Base-by-base conservation (phyloP, 2,888 invertebrate species). In the Dromius quadrimaculatus region DNA sequence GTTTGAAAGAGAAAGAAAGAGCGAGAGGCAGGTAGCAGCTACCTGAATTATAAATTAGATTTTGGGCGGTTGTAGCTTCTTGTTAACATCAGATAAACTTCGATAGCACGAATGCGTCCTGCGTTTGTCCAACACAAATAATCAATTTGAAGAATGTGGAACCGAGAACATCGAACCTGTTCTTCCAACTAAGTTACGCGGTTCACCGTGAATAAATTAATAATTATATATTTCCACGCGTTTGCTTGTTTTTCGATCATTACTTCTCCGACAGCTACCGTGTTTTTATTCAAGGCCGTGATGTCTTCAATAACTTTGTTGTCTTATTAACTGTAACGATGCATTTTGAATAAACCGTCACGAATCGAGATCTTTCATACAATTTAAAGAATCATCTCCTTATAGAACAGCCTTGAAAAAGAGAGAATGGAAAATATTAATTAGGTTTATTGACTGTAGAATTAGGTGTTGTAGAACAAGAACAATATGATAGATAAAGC, bases 21-120 rank as follows among this genome's bases (percentile, higher is more conserved):
- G 62, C 20, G 34, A n/a, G 17, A 8, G n/a, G 20, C 54, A 65
- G 54, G 66, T 54, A 66, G 66, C 50, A 3, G 66, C 66, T 66
- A 66, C 66, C 54, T 66, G 66, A 41, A 50, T 54, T 66, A 66
- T 66, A 66, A 66, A 66, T 66, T 57, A 66, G 41, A 38, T 41
- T 45, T 54, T 66, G 54, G 66, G 66, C 66, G 66, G 50, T 45
- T 45, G 65, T 47, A 43, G 43, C 17, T 38, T 68, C 68, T 68
- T 68, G 68, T 68, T 68, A 59, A 68, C 68, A 68, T 68, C 68
- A 68, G 68, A 68, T 68, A 68, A 68, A 68, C 66, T 66, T 57
- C 54, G 57, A 66, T 66, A 45, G 41, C 41, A 47, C 47, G 65
- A 65, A 47, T 50, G 34, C 47, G 47, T 64, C 65, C 34, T 32